A percentile compares a stretch with the other conserved stretches of the same genome.
Evolutionary conservation across 2,113 vertebrate genomes (phyloP).

Genomic region (Pristiophorus japonicus): DNA sequence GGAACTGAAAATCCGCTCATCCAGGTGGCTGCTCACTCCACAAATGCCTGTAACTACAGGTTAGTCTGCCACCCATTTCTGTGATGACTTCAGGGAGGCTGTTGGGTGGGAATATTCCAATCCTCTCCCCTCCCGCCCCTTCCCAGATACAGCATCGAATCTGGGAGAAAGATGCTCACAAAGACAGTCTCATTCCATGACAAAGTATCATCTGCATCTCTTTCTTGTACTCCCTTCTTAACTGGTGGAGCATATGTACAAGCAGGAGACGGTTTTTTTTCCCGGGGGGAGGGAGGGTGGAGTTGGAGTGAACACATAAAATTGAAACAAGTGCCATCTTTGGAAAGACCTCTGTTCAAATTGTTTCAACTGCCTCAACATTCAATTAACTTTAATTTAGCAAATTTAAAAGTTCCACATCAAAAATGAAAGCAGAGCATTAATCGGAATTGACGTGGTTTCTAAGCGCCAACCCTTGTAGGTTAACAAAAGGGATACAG

Average conservation of each 20-base stretch:
- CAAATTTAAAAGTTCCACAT: not conserved
- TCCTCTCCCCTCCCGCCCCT: no score
- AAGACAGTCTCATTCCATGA: not conserved
- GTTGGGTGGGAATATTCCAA: no score
- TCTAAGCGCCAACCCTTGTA: not conserved
- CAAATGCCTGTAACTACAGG: not conserved
- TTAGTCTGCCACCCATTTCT: not conserved
- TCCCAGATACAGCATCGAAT: not conserved
- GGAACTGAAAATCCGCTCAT: not conserved
- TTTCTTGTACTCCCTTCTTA: not conserved
- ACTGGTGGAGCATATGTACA: not conserved
- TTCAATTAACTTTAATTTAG: not conserved
- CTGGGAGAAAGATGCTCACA: no score
- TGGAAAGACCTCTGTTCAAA: not conserved
- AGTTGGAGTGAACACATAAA: not conserved
- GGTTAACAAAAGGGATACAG: conserved; percentile 14
- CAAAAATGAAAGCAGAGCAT: not conserved
- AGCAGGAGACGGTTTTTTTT: not conserved
- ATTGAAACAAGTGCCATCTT: not conserved
- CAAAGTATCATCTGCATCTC: not conserved
- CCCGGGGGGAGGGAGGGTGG: no score
- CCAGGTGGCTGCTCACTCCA: not conserved
- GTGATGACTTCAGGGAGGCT: not conserved
- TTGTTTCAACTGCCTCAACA: not conserved
- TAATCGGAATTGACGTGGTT: not conserved